These are phyloP conservation scores for Tetragonula clypearis DNA, from an alignment of 1,140 invertebrate genomes.

Conservation along the genomic window DNA sequence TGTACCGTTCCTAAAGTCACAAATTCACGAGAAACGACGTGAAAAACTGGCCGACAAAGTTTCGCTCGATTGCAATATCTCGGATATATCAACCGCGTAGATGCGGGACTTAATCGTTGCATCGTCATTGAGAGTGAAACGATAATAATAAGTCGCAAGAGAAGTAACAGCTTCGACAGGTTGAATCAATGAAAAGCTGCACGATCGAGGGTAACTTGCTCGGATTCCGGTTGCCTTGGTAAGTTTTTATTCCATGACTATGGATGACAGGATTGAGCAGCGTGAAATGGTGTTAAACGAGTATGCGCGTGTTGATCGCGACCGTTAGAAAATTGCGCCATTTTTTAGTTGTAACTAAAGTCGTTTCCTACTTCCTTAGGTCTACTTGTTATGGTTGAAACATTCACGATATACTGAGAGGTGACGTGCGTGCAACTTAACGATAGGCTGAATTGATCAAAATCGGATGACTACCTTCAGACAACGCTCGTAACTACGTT, in stretches of 20 bases:
- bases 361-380: constrained; percentile 32
- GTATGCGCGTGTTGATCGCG: constrained; percentile 49
- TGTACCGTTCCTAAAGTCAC: constrained; percentile 22
- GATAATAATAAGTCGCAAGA: no score
- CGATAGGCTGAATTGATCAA: constrained; percentile 17
- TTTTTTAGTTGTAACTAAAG: constrained; percentile 61
- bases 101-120: background rate
- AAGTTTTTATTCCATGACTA: constrained; percentile 33
- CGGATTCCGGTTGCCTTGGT: constrained; percentile 14
- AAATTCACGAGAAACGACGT: constrained; percentile 11
- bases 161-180: no score
- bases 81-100: no score
- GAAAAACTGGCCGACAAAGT: background rate
- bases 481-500: constrained; percentile 15
- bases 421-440: constrained; percentile 21
- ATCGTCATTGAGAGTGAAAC: background rate
- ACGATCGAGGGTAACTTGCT: background rate
- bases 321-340: constrained; percentile 71
- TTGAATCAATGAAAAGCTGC: background rate
- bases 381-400: constrained; percentile 1
- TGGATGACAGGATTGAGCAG: constrained; percentile 41
- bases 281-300: constrained; percentile 26
- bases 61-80: background rate
- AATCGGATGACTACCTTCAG: background rate
- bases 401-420: constrained; percentile 11